phyloP scores from a whole-genome alignment of 1,140 invertebrate species.

The Ips nitidus region DNA sequence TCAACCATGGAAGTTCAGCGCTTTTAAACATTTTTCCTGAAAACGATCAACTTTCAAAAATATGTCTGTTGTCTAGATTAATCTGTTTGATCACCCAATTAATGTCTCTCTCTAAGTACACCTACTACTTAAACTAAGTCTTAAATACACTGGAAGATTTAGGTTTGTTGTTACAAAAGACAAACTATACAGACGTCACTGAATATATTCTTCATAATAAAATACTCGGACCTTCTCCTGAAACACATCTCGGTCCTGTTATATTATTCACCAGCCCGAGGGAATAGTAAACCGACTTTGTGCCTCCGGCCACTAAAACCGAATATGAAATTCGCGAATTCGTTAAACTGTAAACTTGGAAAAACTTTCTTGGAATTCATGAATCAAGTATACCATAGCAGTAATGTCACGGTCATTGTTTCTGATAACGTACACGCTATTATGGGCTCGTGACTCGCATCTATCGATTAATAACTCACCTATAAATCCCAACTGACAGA shows the following conservation, averaged over 20 bases:
- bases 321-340: constrained; percentile 8
- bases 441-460: too few species aligned
- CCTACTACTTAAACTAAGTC: too few species aligned
- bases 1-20: constrained; percentile 81
- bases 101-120: too few species aligned
- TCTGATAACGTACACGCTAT: not conserved
- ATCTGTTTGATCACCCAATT: too few species aligned
- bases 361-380: too few species aligned
- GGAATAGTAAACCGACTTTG: not conserved
- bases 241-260: too few species aligned
- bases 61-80: not conserved
- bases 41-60: constrained; percentile 45
- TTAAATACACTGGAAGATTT: too few species aligned
- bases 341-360: not conserved
- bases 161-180: too few species aligned
- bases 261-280: not conserved
- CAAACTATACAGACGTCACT: too few species aligned
- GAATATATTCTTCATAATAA: too few species aligned
- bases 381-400: not conserved
- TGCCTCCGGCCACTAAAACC: not conserved
- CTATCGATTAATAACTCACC: constrained; percentile 56
- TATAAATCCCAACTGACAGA: constrained; percentile 91
- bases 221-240: too few species aligned
- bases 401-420: constrained; percentile 2
- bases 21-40: constrained; percentile 91